phyloP scores from a whole-genome alignment of 2,888 invertebrate genomes.

The Iphiclides podalirius region DNA sequence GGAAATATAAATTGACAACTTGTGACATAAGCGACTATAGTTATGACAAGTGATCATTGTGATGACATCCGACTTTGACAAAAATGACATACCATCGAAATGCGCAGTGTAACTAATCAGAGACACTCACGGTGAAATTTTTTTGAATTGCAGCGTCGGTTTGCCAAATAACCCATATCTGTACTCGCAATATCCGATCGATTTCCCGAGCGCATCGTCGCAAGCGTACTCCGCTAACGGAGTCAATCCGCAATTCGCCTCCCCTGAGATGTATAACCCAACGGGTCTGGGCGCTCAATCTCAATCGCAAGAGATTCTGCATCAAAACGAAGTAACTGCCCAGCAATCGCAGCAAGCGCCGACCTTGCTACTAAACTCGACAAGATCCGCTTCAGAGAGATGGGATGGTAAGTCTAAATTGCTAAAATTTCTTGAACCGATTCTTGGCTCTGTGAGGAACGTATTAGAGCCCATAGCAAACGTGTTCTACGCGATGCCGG shows the following conservation, averaged over 20 bases:
- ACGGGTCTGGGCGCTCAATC: slow-evolving; percentile 60
- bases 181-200: slow-evolving; percentile 77
- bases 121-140: slow-evolving; percentile 39
- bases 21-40: too few species aligned
- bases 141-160: slow-evolving; percentile 74
- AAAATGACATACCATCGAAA: slow-evolving; percentile 3
- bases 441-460: slow-evolving; percentile 58
- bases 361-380: slow-evolving; percentile 61
- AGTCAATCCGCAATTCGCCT: slow-evolving; percentile 72
- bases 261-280: slow-evolving; percentile 72
- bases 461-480: slow-evolving; percentile 65
- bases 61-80: slow-evolving; percentile 5
- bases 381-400: slow-evolving; percentile 65
- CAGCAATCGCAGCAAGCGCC: slow-evolving; percentile 77
- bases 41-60: too few species aligned
- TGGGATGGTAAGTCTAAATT: slow-evolving; percentile 78
- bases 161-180: slow-evolving; percentile 75
- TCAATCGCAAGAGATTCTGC: slow-evolving; percentile 66
- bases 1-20: too few species aligned
- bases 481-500: slow-evolving; percentile 66
- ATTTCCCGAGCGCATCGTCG: slow-evolving; percentile 76
- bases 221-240: slow-evolving; percentile 77
- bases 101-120: slow-evolving; percentile 18
- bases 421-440: slow-evolving; percentile 68
- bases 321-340: slow-evolving; percentile 69